Evolutionary conservation across 2,797 vertebrate genomes (phyloP).

Genomic region (Cynopterus sphinx): DNA sequence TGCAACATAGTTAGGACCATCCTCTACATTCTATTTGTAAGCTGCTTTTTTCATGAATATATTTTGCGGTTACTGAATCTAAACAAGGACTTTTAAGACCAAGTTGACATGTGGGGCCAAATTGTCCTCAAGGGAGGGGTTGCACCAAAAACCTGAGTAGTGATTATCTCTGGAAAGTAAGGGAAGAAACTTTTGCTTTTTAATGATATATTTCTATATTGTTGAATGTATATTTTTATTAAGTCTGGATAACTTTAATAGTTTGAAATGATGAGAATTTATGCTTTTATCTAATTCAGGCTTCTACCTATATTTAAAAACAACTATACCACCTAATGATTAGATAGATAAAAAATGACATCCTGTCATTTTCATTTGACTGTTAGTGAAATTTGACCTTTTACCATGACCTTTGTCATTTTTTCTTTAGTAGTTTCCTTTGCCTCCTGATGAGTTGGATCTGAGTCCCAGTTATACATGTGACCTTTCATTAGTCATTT

Average conservation of each 20-base stretch:
- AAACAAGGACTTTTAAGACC: not conserved
- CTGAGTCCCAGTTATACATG: not conserved
- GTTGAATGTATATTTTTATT: not conserved
- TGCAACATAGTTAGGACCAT: not conserved
- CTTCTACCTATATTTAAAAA: not conserved
- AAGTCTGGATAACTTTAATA: not conserved
- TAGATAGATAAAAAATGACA: not conserved
- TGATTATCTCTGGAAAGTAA: not conserved
- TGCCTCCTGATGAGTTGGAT: not conserved
- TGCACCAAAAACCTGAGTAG: not conserved
- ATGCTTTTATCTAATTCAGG: not conserved
- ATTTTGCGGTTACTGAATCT: not conserved
- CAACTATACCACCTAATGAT: not conserved
- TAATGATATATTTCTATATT: not conserved
- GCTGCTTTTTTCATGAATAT: not conserved
- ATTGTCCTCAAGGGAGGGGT: not conserved
- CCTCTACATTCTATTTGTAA: not conserved
- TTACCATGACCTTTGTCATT: not conserved
- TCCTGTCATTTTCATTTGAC: not conserved
- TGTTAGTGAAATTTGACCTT: not conserved
- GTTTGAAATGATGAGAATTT: slow-evolving; percentile 23
- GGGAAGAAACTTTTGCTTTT: not conserved
- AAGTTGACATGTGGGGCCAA: not conserved
- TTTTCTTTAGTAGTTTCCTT: slow-evolving; percentile 12
- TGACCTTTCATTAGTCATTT: not conserved